Percentiles rank a stretch among this genome's conserved stretches.
Conservation (phyloP, 35 echinoderm and acorn worm genomes). For the Diadema setosum region DNA sequence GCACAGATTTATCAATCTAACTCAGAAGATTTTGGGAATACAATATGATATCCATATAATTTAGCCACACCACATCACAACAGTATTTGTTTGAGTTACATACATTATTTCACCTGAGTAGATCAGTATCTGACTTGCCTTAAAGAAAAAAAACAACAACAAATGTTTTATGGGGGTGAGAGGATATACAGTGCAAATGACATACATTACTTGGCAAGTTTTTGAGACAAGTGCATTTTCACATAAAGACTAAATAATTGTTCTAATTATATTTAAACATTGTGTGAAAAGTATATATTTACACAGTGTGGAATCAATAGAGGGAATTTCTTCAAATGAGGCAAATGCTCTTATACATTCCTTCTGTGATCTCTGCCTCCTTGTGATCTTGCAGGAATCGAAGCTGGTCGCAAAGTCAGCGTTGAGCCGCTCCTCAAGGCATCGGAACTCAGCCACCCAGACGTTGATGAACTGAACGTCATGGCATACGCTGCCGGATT, state of each 20-base stretch:
- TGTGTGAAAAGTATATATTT: no score
- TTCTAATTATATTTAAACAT: neutral
- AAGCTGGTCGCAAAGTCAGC: constrained; percentile 65
- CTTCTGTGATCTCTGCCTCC: neutral
- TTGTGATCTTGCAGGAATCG: constrained; percentile 78
- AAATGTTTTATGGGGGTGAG: no score
- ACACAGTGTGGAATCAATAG: no score
- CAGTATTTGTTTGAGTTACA: no score
- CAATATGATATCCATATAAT: no score
- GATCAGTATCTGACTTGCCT: neutral
- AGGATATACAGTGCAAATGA: no score
- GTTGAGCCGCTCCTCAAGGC: constrained; percentile 56
- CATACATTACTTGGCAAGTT: neutral
- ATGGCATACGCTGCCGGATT: constrained; percentile 86
- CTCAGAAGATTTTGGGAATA: no score
- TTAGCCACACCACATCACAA: no score
- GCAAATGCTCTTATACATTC: neutral
- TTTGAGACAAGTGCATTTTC: neutral
- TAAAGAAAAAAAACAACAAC: no score
- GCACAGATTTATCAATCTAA: no score
- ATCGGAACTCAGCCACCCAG: constrained; percentile 64
- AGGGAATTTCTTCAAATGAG: no score
- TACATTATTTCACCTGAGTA: neutral
- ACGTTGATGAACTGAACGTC: constrained; percentile 84
- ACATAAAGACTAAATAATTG: neutral